A percentile compares a stretch with the other conserved stretches of the same genome.
phyloP scores from a whole-genome alignment of 2,797 vertebrate genomes.

The Neosilurus hyrtlii region DNA sequence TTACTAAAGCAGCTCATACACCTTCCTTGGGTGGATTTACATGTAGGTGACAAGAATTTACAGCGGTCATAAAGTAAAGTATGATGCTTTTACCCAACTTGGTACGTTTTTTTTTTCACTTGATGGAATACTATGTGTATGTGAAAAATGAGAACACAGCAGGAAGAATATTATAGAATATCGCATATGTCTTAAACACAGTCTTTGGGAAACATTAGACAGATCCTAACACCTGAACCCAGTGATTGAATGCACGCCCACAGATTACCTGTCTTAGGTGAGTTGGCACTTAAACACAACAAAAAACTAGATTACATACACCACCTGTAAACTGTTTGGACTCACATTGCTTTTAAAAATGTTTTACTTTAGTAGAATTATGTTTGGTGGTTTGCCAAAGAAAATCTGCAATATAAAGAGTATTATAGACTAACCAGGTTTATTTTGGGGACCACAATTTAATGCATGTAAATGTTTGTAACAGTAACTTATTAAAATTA shows the following conservation, averaged over 20 bases:
- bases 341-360: background rate
- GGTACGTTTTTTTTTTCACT: background rate
- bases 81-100: background rate
- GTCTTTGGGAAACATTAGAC: slow-evolving; percentile 23
- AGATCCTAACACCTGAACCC: slow-evolving; percentile 23
- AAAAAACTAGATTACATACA: slow-evolving; percentile 6
- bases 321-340: slow-evolving; percentile 5
- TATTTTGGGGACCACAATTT: background rate
- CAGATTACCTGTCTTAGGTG: slow-evolving; percentile 19
- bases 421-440: background rate
- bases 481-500: background rate
- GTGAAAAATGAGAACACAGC: slow-evolving; percentile 22
- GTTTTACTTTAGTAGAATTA: background rate
- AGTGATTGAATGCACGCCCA: slow-evolving; percentile 21
- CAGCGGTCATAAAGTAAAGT: background rate
- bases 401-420: background rate
- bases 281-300: slow-evolving; percentile 18
- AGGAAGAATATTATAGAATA: slow-evolving; percentile 31
- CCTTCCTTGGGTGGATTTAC: slow-evolving; percentile 6
- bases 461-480: background rate
- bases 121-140: background rate
- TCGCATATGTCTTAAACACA: slow-evolving; percentile 23
- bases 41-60: background rate
- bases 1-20: background rate
- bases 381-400: background rate